Conservation (phyloP, 2,888 invertebrate genomes). For the Eupithecia exiguata region DNA sequence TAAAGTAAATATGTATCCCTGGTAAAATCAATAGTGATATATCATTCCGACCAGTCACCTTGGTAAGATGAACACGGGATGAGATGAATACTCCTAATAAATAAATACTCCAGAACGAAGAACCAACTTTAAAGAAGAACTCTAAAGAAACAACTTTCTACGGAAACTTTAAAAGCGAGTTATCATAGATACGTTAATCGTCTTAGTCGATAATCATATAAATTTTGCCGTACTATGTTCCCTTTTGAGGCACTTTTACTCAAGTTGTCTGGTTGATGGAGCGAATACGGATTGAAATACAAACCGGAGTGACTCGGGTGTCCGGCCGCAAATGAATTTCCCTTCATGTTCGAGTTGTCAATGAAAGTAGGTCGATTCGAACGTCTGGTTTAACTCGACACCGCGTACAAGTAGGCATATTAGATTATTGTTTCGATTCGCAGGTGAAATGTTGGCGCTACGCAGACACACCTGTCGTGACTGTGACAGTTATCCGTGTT, state of each 20-base stretch:
- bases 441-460: slow-evolving; percentile 41
- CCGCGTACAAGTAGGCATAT: slow-evolving; percentile 49
- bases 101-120: too few species aligned
- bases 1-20: slow-evolving; percentile 25
- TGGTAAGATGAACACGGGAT: slow-evolving; percentile 8
- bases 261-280: slow-evolving; percentile 30
- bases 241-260: slow-evolving; percentile 18
- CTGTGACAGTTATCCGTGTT: slow-evolving; percentile 37
- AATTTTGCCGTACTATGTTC: background rate
- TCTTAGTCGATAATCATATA: background rate
- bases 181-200: background rate
- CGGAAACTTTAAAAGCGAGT: background rate
- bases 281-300: slow-evolving; percentile 50
- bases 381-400: slow-evolving; percentile 65
- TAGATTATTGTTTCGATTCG: slow-evolving; percentile 53
- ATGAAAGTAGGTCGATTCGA: slow-evolving; percentile 71
- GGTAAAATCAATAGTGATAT: slow-evolving; percentile 29
- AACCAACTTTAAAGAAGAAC: too few species aligned
- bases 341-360: slow-evolving; percentile 68
- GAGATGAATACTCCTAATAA: slow-evolving; percentile 18
- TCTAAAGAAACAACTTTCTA: background rate
- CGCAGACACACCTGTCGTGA: slow-evolving; percentile 55
- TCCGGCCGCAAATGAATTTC: slow-evolving; percentile 66
- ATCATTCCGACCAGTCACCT: slow-evolving; percentile 11
- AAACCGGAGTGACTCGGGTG: slow-evolving; percentile 51